phyloP scores from a whole-genome alignment of 2,888 invertebrate genomes.

The Drosophila birchii region DNA sequence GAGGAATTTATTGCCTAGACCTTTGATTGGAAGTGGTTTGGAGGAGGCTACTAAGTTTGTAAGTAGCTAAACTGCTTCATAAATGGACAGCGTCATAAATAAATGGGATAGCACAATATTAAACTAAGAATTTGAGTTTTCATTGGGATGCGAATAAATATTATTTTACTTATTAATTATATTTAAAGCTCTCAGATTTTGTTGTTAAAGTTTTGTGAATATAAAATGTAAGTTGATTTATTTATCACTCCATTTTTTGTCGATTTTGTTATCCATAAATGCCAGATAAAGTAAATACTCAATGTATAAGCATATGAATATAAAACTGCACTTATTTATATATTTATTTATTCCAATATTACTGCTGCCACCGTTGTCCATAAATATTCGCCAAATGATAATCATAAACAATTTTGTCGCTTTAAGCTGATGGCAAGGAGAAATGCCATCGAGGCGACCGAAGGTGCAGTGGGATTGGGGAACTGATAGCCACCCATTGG shows the following conservation, averaged over 20 bases:
- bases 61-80: neutral
- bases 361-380: conserved; percentile 25
- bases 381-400: conserved; percentile 64
- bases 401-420: conserved; percentile 64
- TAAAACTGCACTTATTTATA: conserved; percentile 49
- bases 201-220: neutral
- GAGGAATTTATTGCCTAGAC: conserved; percentile 31
- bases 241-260: conserved; percentile 2
- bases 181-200: neutral
- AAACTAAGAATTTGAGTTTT: neutral
- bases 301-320: conserved; percentile 31
- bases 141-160: neutral
- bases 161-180: neutral
- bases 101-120: neutral
- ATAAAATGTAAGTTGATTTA: conserved; percentile 1
- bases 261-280: conserved; percentile 33
- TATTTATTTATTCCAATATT: conserved; percentile 32
- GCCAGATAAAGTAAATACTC: conserved; percentile 45
- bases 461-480: conserved; percentile 14
- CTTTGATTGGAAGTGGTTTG: conserved; percentile 24
- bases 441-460: conserved; percentile 9
- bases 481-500: conserved; percentile 30
- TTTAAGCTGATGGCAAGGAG: conserved; percentile 34
- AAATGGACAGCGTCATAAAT: conserved; percentile 1
- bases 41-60: too few species aligned